Evolutionary conservation across 2,888 invertebrate genomes (phyloP).

Genomic region (Campaea margaritaria): DNA sequence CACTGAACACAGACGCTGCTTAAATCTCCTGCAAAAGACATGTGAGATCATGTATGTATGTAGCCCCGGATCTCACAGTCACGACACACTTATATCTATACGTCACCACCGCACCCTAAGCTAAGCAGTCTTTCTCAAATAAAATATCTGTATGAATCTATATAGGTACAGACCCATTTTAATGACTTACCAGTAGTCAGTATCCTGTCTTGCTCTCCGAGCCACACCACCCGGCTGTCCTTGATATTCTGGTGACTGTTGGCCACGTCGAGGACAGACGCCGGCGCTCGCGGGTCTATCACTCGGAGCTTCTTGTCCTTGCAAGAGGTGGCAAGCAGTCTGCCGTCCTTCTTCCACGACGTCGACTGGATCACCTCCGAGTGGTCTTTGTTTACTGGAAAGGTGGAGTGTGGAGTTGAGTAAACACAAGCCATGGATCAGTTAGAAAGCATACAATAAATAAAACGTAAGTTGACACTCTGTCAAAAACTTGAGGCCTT

Average conservation of each 20-base stretch:
- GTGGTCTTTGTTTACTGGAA: conserved; percentile 88
- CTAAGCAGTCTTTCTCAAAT: no score
- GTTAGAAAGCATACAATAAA: no score
- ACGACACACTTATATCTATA: no score
- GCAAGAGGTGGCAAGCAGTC: conserved; percentile 92
- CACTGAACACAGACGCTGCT: no score
- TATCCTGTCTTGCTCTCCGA: conserved; percentile 93
- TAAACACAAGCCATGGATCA: background rate
- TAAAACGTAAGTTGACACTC: no score
- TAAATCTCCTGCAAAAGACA: no score
- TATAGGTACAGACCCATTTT: no score
- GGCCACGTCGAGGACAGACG: conserved; percentile 86
- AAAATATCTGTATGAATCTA: no score
- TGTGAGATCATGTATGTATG: no score
- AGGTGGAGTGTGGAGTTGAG: background rate
- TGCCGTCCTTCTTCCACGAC: conserved; percentile 96
- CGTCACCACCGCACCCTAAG: no score
- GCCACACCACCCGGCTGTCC: conserved; percentile 96
- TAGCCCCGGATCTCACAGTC: no score
- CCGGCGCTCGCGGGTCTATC: conserved; percentile 90
- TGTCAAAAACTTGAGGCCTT: no score
- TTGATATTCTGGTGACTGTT: conserved; percentile 96
- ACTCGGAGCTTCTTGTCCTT: conserved; percentile 96
- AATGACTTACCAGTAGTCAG: conserved; percentile 89
- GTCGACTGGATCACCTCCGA: conserved; percentile 95